Evolutionary conservation across 37 sponge, comb jelly and placozoan species (phyloP), one percentile per base, ranked within the genome.

Genomic region (Eunapius fragilis): DNA sequence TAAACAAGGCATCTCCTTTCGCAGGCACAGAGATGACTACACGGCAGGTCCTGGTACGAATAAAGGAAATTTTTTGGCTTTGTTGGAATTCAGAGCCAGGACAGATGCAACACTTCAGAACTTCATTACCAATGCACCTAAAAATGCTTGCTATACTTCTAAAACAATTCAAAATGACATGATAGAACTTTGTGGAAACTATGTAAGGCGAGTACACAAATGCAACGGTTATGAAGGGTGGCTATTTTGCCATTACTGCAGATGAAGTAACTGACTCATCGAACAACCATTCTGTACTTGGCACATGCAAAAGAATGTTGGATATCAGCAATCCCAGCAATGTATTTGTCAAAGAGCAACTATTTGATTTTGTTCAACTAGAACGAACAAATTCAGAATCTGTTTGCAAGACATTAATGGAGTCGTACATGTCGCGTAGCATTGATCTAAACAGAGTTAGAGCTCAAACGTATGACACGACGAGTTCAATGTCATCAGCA

Each of bases 91-190:
- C 48, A 47, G 79, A 78, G 79, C 79, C n/a, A 67, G 48, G 48
- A 78, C 38, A 23, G 50, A 78, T 78, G 49, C 38, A 17, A 78
- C 48, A 34, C 28, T 78, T 82, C 23, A 31, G 37, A 50, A 76
- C 28, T 79, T 82, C 38, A 70, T 86, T n/a, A 31, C 68, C 13
- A 85, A 80, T 70, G 87, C 78, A 14, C 89, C 89, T 31, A 33
- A 28, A 75, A 88, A 85, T 88, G 91, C 91, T n/a, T 28, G 67
- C 19, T 86, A 86, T 75, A 90, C 91, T 25, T 91, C 91, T 27
- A 91, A 91, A 67, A 91, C 91, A 5, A 91, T 87, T 50, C 86
- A 91, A 80, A 91, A 87, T 75, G 75, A 91, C 72, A 33, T 91
- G 69, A 82, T 91, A n/a, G 83, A 49, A 70, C 71, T 86, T 36